Conservation (phyloP, 1,140 invertebrate species). For the Drosophila suzukii region DNA sequence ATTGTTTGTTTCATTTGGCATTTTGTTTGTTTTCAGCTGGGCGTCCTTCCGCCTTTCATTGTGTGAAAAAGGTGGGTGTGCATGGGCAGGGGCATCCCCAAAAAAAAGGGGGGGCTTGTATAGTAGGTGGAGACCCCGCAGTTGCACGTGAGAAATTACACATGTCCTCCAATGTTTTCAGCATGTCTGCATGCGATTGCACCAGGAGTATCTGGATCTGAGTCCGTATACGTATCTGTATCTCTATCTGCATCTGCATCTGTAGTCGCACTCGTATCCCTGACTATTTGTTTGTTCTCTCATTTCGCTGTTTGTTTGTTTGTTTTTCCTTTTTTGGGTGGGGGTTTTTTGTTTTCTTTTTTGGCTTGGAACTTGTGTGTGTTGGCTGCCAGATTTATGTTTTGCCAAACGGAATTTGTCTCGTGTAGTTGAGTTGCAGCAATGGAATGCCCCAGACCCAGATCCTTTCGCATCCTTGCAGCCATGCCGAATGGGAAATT, state of each 20-base stretch:
- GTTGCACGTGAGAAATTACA: conserved; percentile 78
- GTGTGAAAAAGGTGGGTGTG: conserved; percentile 4
- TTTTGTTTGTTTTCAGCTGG: conserved; percentile 48
- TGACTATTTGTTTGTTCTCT: conserved; percentile 58
- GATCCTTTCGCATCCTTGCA: conserved; percentile 36
- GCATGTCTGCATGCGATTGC: conserved; percentile 47
- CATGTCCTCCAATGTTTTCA: conserved; percentile 71
- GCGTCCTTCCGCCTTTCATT: conserved; percentile 11
- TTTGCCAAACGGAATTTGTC: conserved; percentile 66
- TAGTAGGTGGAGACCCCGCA: conserved; percentile 21
- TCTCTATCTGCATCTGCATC: conserved; percentile 17
- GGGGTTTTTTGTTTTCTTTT: conserved; percentile 14
- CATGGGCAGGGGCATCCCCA: not conserved
- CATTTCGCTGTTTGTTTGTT: conserved; percentile 37
- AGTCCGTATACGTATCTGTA: conserved; percentile 9
- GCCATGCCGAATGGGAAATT: conserved; percentile 50
- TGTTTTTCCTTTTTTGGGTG: not conserved
- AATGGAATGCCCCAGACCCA: not conserved
- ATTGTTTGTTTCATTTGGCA: conserved; percentile 75
- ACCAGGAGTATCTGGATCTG: conserved; percentile 27
- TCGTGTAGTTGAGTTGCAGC: conserved; percentile 26
- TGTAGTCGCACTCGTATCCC: conserved; percentile 17
- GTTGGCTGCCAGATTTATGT: conserved; percentile 61
- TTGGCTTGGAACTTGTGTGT: conserved; percentile 7
- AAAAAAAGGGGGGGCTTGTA: not conserved